Conservation (phyloP, 1,140 invertebrate genomes). For the Sinonovacula constricta region DNA sequence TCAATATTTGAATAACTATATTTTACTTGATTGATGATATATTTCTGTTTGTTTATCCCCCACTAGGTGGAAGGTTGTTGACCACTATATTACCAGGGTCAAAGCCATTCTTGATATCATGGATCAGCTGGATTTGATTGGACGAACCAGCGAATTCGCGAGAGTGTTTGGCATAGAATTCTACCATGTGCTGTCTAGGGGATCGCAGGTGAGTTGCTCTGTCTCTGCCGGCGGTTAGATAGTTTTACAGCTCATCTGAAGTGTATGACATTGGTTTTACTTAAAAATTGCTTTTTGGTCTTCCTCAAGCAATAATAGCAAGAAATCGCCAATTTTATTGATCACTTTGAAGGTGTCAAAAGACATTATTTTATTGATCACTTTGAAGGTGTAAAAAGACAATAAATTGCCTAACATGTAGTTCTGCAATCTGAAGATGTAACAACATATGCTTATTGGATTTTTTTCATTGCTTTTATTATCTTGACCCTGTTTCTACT, state of each 20-base stretch:
- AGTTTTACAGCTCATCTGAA: too few relatives aligned
- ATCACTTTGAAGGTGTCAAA: too few relatives aligned
- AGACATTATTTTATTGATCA: too few relatives aligned
- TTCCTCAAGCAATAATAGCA: too few relatives aligned
- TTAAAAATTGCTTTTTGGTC: too few relatives aligned
- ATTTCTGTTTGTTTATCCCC: not conserved
- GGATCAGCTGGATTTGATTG: conserved; percentile 93
- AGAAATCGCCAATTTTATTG: too few relatives aligned
- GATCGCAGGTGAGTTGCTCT: conserved; percentile 86
- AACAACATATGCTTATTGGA: not conserved
- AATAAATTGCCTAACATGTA: not conserved
- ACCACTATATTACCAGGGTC: conserved; percentile 87
- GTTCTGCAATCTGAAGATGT: not conserved
- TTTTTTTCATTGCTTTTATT: conserved; percentile 37
- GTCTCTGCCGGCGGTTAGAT: not conserved
- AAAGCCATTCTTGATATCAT: conserved; percentile 88
- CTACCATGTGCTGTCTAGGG: conserved; percentile 96
- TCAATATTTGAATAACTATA: not conserved
- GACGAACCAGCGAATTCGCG: conserved; percentile 95
- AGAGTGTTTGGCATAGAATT: conserved; percentile 98
- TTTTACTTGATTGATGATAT: not conserved
- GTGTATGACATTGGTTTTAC: too few relatives aligned
- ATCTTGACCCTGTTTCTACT: conserved; percentile 27
- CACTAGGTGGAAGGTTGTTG: conserved; percentile 80
- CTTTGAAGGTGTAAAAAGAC: not conserved